These are phyloP conservation scores for Cephus spinipes DNA, from an alignment of 2,888 invertebrate species.

Conservation along the genomic window DNA sequence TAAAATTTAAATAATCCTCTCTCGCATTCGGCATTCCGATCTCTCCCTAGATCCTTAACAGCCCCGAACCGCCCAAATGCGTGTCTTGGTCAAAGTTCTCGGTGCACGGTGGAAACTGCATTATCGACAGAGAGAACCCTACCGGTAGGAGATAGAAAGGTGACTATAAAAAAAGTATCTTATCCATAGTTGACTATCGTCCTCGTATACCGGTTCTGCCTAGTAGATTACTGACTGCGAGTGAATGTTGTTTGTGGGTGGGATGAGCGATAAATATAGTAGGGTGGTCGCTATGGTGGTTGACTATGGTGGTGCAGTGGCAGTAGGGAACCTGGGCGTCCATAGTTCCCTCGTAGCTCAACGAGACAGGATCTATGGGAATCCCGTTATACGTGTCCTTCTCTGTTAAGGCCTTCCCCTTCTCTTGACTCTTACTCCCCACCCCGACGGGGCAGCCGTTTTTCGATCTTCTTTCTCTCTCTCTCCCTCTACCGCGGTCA, in stretches of 20 bases:
- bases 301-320: neutral
- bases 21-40: neutral
- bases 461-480: slow-evolving; percentile 4
- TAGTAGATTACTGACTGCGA: neutral
- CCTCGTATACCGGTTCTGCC: neutral
- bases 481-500: neutral
- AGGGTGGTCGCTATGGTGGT: neutral
- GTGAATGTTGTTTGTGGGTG: neutral
- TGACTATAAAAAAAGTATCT: neutral
- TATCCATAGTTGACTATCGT: neutral
- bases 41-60: neutral
- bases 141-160: neutral
- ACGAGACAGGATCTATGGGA: neutral
- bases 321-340: neutral
- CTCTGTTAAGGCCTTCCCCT: slow-evolving; percentile 6
- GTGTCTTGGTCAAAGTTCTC: neutral
- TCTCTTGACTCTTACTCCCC: slow-evolving; percentile 7
- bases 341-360: neutral
- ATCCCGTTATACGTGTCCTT: slow-evolving; percentile 8
- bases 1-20: neutral
- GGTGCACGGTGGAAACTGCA: neutral
- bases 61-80: neutral
- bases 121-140: neutral
- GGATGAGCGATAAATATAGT: neutral
- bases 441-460: neutral